A percentile compares a stretch with the other conserved stretches of the same genome.
phyloP scores from a whole-genome alignment of 2,113 vertebrate genomes.

The Eretmodus cyanostictus region DNA sequence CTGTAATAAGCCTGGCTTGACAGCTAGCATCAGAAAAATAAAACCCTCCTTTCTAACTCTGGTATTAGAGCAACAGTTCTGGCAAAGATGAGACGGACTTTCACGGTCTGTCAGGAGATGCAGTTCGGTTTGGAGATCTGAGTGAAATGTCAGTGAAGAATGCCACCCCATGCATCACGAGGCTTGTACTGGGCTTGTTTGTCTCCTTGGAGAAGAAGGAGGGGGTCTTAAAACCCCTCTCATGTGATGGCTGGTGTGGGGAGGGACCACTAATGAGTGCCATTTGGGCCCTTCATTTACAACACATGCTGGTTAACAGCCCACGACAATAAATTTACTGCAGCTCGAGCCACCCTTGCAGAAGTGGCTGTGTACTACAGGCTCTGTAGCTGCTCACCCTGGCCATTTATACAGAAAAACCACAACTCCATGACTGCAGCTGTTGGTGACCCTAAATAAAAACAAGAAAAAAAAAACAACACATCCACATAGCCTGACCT shows the following conservation, averaged over 20 bases:
- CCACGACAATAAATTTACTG: conserved; percentile 48
- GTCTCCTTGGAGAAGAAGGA: conserved; percentile 11
- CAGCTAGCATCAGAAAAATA: not conserved
- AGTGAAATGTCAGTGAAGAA: not conserved
- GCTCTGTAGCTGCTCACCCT: not conserved
- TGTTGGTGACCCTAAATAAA: not conserved
- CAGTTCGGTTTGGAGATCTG: not conserved
- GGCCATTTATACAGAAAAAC: conserved; percentile 8
- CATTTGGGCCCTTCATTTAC: conserved; percentile 56
- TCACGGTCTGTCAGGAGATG: not conserved
- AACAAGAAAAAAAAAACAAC: not conserved
- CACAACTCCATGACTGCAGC: not conserved
- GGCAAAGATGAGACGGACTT: not conserved
- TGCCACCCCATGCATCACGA: conserved; percentile 3
- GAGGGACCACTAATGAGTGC: conserved; percentile 60
- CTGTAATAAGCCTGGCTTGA: not conserved
- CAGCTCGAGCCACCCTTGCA: conserved; percentile 11
- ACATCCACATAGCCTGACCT: not conserved
- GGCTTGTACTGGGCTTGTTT: not conserved
- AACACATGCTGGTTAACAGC: conserved; percentile 58
- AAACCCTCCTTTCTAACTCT: not conserved
- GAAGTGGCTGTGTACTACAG: conserved; percentile 20
- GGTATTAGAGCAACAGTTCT: not conserved
- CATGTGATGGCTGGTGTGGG: conserved; percentile 25
- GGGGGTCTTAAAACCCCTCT: not conserved